Conservation (phyloP, 2,113 vertebrate species). For the Ancistrus triradiatus region DNA sequence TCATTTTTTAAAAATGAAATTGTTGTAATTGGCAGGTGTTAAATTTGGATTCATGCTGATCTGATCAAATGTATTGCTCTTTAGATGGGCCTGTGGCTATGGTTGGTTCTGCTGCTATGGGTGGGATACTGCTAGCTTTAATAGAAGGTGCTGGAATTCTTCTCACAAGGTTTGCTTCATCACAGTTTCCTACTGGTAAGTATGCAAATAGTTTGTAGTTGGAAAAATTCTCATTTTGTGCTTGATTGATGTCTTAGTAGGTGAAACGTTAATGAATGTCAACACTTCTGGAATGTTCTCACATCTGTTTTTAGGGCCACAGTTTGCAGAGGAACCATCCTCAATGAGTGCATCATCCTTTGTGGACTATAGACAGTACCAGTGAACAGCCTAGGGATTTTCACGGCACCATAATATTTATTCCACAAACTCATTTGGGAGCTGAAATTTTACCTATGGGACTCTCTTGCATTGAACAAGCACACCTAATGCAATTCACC, state of each 20-base stretch:
- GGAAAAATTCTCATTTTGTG: neutral
- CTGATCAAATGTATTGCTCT: too few relatives aligned
- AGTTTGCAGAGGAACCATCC: constrained; percentile 79
- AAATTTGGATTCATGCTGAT: too few relatives aligned
- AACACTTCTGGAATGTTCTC: neutral
- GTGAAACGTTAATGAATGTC: neutral
- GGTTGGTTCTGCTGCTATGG: constrained; percentile 92
- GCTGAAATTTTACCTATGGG: constrained; percentile 52
- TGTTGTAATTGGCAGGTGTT: too few relatives aligned
- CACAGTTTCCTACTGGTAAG: constrained; percentile 88
- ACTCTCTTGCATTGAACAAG: constrained; percentile 24
- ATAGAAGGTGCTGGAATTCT: constrained; percentile 95
- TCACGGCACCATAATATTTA: constrained; percentile 61
- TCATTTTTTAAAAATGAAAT: neutral
- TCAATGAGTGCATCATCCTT: constrained; percentile 73
- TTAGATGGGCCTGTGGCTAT: constrained; percentile 90
- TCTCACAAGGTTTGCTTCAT: constrained; percentile 87
- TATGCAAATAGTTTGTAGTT: constrained; percentile 18
- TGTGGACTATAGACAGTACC: constrained; percentile 85
- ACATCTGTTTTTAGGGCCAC: constrained; percentile 68
- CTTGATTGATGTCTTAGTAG: neutral
- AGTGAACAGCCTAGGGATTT: constrained; percentile 65
- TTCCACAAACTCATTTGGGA: constrained; percentile 54
- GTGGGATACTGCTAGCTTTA: constrained; percentile 88
- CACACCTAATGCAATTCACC: constrained; percentile 31